phyloP scores from a whole-genome alignment of 2,113 vertebrate species.

The Rhinopomastus cyanomelas region DNA sequence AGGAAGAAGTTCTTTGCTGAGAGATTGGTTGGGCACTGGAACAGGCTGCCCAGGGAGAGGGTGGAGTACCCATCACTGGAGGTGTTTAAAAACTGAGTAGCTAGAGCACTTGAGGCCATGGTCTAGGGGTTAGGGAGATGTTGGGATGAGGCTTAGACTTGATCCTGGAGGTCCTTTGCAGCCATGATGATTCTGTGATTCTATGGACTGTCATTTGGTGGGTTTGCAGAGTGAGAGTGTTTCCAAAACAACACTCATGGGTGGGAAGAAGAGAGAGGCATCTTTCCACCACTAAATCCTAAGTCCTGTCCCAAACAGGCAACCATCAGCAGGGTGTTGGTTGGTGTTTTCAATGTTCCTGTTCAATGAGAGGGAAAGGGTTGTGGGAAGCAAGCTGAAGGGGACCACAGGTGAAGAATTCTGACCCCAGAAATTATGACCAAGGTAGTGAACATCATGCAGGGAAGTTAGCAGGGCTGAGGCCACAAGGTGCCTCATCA shows the following conservation, averaged over 20 bases:
- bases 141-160: too few species aligned
- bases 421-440: not conserved
- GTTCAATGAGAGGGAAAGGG: not conserved
- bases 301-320: not conserved
- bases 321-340: not conserved
- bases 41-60: too few species aligned
- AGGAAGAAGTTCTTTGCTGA: too few species aligned
- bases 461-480: not conserved
- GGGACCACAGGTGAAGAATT: not conserved
- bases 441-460: accelerated
- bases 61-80: too few species aligned
- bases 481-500: not conserved
- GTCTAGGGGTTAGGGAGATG: too few species aligned
- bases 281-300: not conserved
- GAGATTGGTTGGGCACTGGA: too few species aligned
- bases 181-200: too few species aligned
- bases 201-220: not conserved
- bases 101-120: too few species aligned
- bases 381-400: not conserved
- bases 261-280: not conserved
- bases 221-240: not conserved
- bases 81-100: too few species aligned
- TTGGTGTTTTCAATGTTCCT: not conserved
- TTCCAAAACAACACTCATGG: not conserved
- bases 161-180: too few species aligned